These are phyloP conservation scores for Eupithecia subfuscata DNA, from an alignment of 2,888 invertebrate species.

Conservation along the genomic window DNA sequence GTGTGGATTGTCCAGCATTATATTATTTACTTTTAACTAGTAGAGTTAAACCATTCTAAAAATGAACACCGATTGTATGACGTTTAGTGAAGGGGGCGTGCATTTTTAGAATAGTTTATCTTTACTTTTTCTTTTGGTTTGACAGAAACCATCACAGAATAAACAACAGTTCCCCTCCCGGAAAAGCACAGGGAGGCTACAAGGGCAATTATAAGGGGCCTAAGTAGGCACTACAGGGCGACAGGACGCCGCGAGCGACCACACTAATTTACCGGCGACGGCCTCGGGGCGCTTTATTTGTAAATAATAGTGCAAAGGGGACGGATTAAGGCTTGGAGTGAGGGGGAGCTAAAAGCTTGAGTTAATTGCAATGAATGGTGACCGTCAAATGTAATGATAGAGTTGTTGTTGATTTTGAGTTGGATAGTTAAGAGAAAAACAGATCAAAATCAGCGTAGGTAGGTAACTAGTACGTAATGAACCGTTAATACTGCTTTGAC, in stretches of 20 bases:
- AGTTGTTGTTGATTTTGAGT: neutral
- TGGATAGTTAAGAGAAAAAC: neutral
- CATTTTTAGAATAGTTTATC: no score
- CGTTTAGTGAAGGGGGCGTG: no score
- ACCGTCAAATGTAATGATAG: neutral
- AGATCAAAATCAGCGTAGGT: no score
- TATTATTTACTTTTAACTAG: no score
- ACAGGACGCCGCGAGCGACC: slow-evolving; percentile 52
- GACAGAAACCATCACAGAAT: neutral
- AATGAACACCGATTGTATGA: no score
- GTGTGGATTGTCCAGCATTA: no score
- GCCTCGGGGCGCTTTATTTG: slow-evolving; percentile 38
- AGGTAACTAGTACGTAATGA: no score
- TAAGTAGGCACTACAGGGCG: slow-evolving; percentile 37
- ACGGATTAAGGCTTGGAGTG: slow-evolving; percentile 8
- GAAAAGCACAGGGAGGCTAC: slow-evolving; percentile 45
- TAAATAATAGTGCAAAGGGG: slow-evolving; percentile 21
- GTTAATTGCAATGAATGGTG: neutral
- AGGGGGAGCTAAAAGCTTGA: slow-evolving; percentile 1
- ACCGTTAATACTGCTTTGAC: no score
- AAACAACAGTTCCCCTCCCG: slow-evolving; percentile 13
- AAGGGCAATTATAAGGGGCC: slow-evolving; percentile 58
- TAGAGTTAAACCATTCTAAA: no score
- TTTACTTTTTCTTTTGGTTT: neutral
- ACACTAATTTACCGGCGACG: slow-evolving; percentile 54